A percentile compares a stretch with the other conserved stretches of the same genome.
Conservation (phyloP, 2,888 invertebrate species). For the Amphipoea oculea region DNA sequence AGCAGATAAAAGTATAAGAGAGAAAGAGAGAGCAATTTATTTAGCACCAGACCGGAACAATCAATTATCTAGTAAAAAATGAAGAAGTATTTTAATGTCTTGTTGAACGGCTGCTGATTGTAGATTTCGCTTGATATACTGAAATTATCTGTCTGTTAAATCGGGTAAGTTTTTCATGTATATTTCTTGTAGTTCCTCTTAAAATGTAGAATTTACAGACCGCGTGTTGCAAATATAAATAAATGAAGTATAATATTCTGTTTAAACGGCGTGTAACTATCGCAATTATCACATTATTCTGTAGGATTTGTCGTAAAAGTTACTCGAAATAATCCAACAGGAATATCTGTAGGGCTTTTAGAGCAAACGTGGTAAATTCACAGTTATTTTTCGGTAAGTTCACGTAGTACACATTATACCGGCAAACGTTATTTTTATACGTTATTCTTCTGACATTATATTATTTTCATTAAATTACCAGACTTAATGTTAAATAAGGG, state of each 20-base stretch:
- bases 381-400: neutral
- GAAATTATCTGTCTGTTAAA: conserved; percentile 12
- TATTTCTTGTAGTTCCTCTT: neutral
- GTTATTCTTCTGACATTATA: neutral
- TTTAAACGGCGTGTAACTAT: neutral
- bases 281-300: neutral
- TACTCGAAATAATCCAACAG: neutral
- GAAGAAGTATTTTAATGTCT: neutral
- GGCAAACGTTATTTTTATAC: neutral
- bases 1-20: neutral
- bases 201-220: conserved; percentile 6
- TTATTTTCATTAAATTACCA: neutral
- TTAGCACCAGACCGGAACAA: neutral
- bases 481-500: neutral
- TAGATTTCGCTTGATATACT: conserved; percentile 31
- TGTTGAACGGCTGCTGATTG: conserved; percentile 32
- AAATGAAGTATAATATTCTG: neutral
- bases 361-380: neutral
- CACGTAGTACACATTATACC: conserved; percentile 13
- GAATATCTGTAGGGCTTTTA: neutral
- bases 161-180: conserved; percentile 21
- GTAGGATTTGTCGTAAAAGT: neutral
- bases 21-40: neutral
- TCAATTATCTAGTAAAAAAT: neutral
- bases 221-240: conserved; percentile 36